Percentiles rank a stretch among this genome's conserved stretches.
Conservation (phyloP, 1,140 invertebrate species). For the Zaprionus taronus region DNA sequence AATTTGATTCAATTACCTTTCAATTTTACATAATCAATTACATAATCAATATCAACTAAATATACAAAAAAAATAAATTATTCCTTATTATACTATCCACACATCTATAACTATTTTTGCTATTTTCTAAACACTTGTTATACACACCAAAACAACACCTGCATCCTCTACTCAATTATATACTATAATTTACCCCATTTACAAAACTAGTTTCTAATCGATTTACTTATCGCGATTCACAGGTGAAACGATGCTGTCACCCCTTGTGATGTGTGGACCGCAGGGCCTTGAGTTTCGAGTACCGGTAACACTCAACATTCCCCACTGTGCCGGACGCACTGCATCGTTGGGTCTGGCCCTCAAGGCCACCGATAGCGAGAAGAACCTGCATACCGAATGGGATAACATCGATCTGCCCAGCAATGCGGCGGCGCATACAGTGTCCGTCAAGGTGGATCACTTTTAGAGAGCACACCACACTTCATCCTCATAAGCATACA, state of each 20-base stretch:
- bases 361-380: slow-evolving; percentile 92
- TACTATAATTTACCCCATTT: not conserved
- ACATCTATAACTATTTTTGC: not conserved
- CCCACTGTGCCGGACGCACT: slow-evolving; percentile 90
- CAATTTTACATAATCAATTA: not conserved
- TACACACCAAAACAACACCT: not conserved
- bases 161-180: slow-evolving; percentile 2
- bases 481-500: slow-evolving; percentile 33
- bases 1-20: not conserved
- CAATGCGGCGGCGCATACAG: slow-evolving; percentile 92
- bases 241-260: slow-evolving; percentile 97
- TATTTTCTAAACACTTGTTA: not conserved
- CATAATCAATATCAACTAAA: not conserved
- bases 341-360: slow-evolving; percentile 89
- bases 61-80: not conserved
- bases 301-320: slow-evolving; percentile 93
- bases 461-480: slow-evolving; percentile 86
- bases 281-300: slow-evolving; percentile 94
- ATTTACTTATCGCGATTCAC: slow-evolving; percentile 53
- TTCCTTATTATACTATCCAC: not conserved
- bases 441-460: slow-evolving; percentile 95
- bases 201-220: slow-evolving; percentile 20
- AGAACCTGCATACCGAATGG: slow-evolving; percentile 89
- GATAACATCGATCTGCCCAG: slow-evolving; percentile 90
- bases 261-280: slow-evolving; percentile 97